Evolutionary conservation across 2,888 invertebrate species (phyloP), one percentile per base, ranked within the genome.

Genomic region (Hybos culiciformis): DNA sequence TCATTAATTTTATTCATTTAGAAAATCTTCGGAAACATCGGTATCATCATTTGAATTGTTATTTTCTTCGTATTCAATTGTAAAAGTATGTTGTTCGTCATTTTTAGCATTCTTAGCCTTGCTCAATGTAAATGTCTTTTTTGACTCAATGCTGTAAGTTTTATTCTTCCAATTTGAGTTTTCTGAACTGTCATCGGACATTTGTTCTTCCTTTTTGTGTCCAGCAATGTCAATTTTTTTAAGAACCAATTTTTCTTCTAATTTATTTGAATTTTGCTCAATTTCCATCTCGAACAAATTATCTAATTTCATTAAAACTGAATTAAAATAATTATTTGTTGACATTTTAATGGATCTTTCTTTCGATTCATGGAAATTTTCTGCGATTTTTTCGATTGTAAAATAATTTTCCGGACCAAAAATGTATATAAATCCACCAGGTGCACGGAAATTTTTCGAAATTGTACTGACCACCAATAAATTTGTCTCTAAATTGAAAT

Each of bases 281-380:
- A 17, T 32, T 17, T 36, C 21, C 14, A 36, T 20, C 20, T 36
- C 14, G 14, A 36, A 36, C 9, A 36, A 20, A 20, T 36, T 19
- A 36, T 36, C 36, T 21, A 36, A 36, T 36, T 36, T 36, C 14
- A 20, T 19, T 36, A 36, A 36, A 8, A 36, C 21, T 20, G 14
- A 21, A 36, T 36, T 36, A 21, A 20, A 36, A 19, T 36, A 12
- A 36, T 7, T 36, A 36, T 36, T 36, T 12, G n/a, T 21, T 20
- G 36, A 36, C 36, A 36, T 36, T 36, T 4, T n/a, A 21, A 36
- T 12, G 8, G n/a, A 2, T n/a, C 14, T 12, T 20, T 21, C 5
- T 21, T 36, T 36, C 1, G 19, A 19, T 21, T 21, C 21, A 12
- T 20, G 19, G 21, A 7, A 36, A n/a, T 36, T 20, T 36, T 36